A percentile compares a stretch with the other conserved stretches of the same genome.
Evolutionary conservation across 37 sponge, comb jelly and placozoan species (phyloP).

Genomic region (Diacarnus erythraeanus): DNA sequence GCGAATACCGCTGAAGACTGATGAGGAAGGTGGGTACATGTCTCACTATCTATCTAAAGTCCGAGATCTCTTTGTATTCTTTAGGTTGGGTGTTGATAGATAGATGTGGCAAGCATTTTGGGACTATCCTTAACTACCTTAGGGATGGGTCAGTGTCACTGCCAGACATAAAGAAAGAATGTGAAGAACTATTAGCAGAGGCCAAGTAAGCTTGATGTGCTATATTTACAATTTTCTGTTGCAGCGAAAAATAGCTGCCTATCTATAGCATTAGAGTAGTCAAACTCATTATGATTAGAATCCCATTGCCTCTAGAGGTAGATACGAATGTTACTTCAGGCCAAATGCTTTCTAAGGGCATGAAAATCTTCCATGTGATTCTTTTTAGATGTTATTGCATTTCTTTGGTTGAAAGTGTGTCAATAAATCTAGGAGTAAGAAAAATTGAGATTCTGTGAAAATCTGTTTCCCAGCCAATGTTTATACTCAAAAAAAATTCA

Average conservation of each 20-base stretch:
- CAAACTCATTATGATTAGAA: no score
- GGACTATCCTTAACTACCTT: constrained; percentile 88
- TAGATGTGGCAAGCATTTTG: constrained; percentile 95
- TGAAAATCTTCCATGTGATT: neutral
- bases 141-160: constrained; percentile 86
- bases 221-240: no score
- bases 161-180: constrained; percentile 81
- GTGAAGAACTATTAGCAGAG: constrained; percentile 86
- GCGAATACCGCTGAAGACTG: constrained; percentile 87
- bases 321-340: no score
- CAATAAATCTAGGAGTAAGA: no score
- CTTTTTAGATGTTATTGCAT: neutral
- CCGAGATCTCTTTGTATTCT: neutral
- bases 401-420: no score
- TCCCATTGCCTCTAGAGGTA: no score
- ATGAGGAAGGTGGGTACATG: constrained; percentile 82
- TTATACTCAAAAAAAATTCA: no score
- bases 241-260: no score
- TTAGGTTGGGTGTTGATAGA: constrained; percentile 98
- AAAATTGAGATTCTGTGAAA: no score
- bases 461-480: no score
- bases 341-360: neutral
- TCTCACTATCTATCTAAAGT: neutral
- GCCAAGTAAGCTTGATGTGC: constrained; percentile 64
- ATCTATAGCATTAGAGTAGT: no score